Evolutionary conservation across 2,888 invertebrate genomes (phyloP).

Genomic region (Callosobruchus maculatus): DNA sequence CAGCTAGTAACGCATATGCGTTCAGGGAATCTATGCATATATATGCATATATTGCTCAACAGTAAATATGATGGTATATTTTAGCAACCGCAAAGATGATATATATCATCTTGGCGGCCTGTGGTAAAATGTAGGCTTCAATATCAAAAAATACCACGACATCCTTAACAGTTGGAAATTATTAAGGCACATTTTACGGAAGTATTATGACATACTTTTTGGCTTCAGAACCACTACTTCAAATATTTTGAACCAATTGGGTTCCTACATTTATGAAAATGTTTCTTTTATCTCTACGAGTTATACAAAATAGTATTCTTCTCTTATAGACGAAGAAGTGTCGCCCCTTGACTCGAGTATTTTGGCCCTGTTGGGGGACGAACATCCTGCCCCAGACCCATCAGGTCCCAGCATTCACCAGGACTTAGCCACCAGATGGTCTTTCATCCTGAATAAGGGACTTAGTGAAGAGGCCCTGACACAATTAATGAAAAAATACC

Average conservation of each 20-base stretch:
- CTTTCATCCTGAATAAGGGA: constrained; percentile 5
- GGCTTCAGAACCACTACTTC: constrained; percentile 9
- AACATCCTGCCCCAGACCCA: constrained; percentile 9
- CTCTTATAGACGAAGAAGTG: constrained; percentile 6
- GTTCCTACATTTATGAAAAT: constrained; percentile 9
- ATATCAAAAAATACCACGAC: too few relatives aligned
- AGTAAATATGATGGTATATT: too few relatives aligned
- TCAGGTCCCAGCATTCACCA: constrained; percentile 10
- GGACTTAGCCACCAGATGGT: constrained; percentile 12
- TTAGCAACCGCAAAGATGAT: not conserved
- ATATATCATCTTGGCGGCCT: constrained; percentile 5
- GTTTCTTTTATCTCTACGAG: constrained; percentile 2
- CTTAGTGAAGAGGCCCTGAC: constrained; percentile 1
- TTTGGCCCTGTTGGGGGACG: constrained; percentile 12
- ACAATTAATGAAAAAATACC: constrained; percentile 10
- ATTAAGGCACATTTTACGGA: constrained; percentile 11
- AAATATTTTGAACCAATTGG: constrained; percentile 7
- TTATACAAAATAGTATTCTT: constrained; percentile 3
- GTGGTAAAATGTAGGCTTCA: not conserved
- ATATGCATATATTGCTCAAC: too few relatives aligned
- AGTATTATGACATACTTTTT: constrained; percentile 10
- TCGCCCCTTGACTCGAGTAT: constrained; percentile 10
- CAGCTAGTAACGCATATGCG: not conserved
- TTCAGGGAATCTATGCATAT: too few relatives aligned
- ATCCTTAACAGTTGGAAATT: not conserved